Evolutionary conservation across 2,797 vertebrate species (phyloP).

Genomic region (Enteromius anoplus): DNA sequence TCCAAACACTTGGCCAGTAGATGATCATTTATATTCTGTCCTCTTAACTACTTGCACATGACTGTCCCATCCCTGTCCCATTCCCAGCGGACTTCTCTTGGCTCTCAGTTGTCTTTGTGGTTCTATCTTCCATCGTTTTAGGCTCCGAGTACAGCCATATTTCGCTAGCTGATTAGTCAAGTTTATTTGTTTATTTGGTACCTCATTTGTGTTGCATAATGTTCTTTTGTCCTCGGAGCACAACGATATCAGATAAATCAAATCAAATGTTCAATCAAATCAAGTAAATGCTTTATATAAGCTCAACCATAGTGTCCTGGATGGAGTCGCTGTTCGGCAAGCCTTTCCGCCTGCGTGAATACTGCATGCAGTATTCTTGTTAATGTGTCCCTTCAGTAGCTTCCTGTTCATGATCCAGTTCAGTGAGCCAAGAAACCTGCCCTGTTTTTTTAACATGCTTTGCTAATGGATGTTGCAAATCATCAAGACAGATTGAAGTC

Average conservation of each 20-base stretch:
- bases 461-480: slow-evolving; percentile 1
- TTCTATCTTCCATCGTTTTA: not conserved
- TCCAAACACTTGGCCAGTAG: slow-evolving; percentile 12
- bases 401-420: not conserved
- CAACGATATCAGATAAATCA: not conserved
- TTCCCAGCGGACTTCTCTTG: slow-evolving; percentile 14
- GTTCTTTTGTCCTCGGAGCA: not conserved
- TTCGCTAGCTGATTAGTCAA: slow-evolving; percentile 14
- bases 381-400: not conserved
- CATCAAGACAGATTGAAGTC: slow-evolving; percentile 13
- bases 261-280: slow-evolving; percentile 26
- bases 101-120: not conserved
- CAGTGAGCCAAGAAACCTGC: not conserved
- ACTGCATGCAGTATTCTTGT: not conserved
- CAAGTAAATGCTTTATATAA: not conserved
- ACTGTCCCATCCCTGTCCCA: not conserved
- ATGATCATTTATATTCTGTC: slow-evolving; percentile 20
- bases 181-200: slow-evolving; percentile 22
- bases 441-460: not conserved
- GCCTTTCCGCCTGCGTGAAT: not conserved
- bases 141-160: not conserved
- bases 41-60: not conserved
- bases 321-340: not conserved
- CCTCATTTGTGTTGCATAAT: slow-evolving; percentile 15
- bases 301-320: not conserved